phyloP scores from a whole-genome alignment of 2,113 vertebrate species.

The Hirundichthys speculiger region DNA sequence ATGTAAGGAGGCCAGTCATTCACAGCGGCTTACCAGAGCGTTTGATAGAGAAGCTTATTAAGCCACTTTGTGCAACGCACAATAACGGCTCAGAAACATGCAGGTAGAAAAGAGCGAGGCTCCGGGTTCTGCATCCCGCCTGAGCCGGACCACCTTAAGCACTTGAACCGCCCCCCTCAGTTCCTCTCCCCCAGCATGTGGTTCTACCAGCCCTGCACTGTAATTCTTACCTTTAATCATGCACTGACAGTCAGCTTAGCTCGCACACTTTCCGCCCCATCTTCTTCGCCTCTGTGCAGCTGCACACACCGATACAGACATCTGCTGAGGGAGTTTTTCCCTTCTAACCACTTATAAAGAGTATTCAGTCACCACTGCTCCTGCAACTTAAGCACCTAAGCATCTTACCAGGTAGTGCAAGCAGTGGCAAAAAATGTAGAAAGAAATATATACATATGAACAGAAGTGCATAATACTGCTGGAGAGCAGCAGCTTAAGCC shows the following conservation, averaged over 20 bases:
- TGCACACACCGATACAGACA: constrained; percentile 29
- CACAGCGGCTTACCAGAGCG: constrained; percentile 53
- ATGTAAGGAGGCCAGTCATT: constrained; percentile 47
- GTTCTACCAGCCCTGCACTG: constrained; percentile 34
- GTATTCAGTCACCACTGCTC: constrained; percentile 15
- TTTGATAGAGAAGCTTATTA: constrained; percentile 54
- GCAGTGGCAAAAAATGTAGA: constrained; percentile 5
- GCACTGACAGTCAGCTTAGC: constrained; percentile 57
- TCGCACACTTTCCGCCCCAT: constrained; percentile 31
- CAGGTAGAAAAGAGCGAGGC: constrained; percentile 34
- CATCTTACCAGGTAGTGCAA: constrained; percentile 16
- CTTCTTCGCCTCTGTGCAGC: constrained; percentile 21
- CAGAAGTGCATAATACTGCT: neutral
- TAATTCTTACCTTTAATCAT: constrained; percentile 64
- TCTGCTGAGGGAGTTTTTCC: constrained; percentile 24
- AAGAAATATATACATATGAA: constrained; percentile 12
- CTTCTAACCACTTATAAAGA: constrained; percentile 23
- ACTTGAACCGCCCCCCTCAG: constrained; percentile 47
- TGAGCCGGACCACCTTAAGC: constrained; percentile 62
- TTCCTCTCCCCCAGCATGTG: constrained; percentile 52
- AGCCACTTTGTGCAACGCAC: constrained; percentile 43
- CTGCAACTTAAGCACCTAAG: constrained; percentile 18
- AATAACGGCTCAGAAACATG: constrained; percentile 35
- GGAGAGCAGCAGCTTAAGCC: neutral
- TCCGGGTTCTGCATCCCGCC: constrained; percentile 28